These are phyloP conservation scores for Agapornis canus DNA, from an alignment of 2,797 vertebrate species.

Conservation along the genomic window DNA sequence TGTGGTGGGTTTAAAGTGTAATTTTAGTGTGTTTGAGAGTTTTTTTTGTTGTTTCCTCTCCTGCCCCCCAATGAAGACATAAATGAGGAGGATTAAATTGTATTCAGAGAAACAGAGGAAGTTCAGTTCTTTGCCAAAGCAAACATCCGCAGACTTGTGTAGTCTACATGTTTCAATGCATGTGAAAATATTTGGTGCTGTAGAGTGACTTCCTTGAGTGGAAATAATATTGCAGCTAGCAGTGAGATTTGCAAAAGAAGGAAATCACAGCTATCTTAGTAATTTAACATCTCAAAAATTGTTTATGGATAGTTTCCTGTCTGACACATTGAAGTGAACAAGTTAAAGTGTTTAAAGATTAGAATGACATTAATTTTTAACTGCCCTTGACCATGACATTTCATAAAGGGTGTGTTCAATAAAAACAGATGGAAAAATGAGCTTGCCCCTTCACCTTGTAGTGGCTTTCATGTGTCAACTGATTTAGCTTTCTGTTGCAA, in stretches of 20 bases:
- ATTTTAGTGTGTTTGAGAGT: not conserved
- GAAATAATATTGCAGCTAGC: constrained; percentile 49
- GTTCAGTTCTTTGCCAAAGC: constrained; percentile 63
- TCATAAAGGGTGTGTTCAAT: constrained; percentile 42
- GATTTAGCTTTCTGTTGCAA: constrained; percentile 15
- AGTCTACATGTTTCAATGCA: constrained; percentile 57
- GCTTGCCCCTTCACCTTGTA: not conserved
- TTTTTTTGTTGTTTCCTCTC: not conserved
- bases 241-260: constrained; percentile 59
- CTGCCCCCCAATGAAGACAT: not conserved
- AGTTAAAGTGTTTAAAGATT: constrained; percentile 68
- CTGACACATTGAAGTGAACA: constrained; percentile 66
- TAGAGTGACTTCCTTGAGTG: constrained; percentile 67
- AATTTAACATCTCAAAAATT: constrained; percentile 57
- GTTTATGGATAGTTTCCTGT: constrained; percentile 74
- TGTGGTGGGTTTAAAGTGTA: not conserved
- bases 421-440: constrained; percentile 62
- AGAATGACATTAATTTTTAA: constrained; percentile 65
- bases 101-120: constrained; percentile 69
- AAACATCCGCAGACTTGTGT: constrained; percentile 71
- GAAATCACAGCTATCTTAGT: constrained; percentile 74
- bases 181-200: constrained; percentile 67
- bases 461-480: not conserved
- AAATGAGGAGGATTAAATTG: constrained; percentile 58
- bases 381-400: constrained; percentile 49